phyloP scores from a whole-genome alignment of 2,888 invertebrate species.

The Camptogramma bilineatum region DNA sequence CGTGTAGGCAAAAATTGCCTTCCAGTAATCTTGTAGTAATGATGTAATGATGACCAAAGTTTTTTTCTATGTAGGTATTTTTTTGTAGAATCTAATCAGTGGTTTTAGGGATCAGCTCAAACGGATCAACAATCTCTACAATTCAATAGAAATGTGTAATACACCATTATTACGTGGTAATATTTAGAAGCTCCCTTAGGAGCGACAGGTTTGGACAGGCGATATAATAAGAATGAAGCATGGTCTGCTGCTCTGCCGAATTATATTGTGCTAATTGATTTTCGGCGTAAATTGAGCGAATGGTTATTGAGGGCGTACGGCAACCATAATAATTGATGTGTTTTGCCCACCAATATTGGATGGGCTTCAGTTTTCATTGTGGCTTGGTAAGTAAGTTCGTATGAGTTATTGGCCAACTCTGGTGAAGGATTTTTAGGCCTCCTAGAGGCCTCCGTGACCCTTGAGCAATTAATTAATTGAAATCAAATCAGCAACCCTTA shows the following conservation, averaged over 20 bases:
- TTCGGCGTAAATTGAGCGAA: slow-evolving; percentile 40
- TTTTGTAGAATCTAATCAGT: too few relatives aligned
- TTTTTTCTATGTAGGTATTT: too few relatives aligned
- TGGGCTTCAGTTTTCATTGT: neutral
- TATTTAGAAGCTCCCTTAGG: slow-evolving; percentile 3
- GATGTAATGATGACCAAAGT: too few relatives aligned
- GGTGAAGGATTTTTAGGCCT: too few relatives aligned
- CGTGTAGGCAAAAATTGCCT: too few relatives aligned
- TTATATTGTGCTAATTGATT: slow-evolving; percentile 41
- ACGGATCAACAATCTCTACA: too few relatives aligned
- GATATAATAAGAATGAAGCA: slow-evolving; percentile 26
- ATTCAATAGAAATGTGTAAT: neutral
- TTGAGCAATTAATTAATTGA: neutral
- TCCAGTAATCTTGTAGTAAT: too few relatives aligned
- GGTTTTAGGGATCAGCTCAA: too few relatives aligned
- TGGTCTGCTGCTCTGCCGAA: slow-evolving; percentile 30
- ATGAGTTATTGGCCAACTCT: too few relatives aligned
- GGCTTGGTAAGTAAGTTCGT: neutral
- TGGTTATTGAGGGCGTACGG: slow-evolving; percentile 27
- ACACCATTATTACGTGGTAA: neutral
- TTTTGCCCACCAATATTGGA: slow-evolving; percentile 9
- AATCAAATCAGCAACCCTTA: neutral
- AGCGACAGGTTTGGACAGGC: slow-evolving; percentile 17
- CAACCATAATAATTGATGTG: slow-evolving; percentile 26
- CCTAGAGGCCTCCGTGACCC: too few relatives aligned